These are phyloP conservation scores for Rhinoptilus africanus DNA, from an alignment of 2,113 vertebrate genomes.

Conservation along the genomic window DNA sequence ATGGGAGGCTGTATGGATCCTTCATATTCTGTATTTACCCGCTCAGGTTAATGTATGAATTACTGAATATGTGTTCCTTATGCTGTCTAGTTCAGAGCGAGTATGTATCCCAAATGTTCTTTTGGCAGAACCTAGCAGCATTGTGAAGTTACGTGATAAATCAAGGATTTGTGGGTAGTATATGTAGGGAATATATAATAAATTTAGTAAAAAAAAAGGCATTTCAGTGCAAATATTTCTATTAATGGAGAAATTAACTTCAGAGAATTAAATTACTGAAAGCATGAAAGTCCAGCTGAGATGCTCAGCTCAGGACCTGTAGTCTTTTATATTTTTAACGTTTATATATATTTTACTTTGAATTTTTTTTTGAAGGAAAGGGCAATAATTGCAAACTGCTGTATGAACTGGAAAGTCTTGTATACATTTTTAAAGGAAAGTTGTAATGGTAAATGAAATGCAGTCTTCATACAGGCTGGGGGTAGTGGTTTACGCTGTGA, in stretches of 20 bases:
- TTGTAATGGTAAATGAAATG: not conserved
- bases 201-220: not conserved
- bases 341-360: not conserved
- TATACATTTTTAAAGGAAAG: not conserved
- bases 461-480: not conserved
- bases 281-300: not conserved
- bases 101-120: not conserved
- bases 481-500: not conserved
- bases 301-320: not conserved
- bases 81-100: not conserved
- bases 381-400: not conserved
- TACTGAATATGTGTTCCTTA: not conserved
- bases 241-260: not conserved
- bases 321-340: not conserved
- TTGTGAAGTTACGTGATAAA: not conserved
- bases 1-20: not conserved
- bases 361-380: accelerated
- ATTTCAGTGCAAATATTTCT: not conserved
- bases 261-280: not conserved
- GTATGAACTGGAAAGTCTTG: not conserved
- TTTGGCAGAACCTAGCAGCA: not conserved
- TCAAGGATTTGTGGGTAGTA: not conserved
- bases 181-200: not conserved
- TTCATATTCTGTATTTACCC: not conserved
- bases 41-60: not conserved